Evolutionary conservation across 1,140 invertebrate species (phyloP).

Genomic region (Drosophila suzukii): DNA sequence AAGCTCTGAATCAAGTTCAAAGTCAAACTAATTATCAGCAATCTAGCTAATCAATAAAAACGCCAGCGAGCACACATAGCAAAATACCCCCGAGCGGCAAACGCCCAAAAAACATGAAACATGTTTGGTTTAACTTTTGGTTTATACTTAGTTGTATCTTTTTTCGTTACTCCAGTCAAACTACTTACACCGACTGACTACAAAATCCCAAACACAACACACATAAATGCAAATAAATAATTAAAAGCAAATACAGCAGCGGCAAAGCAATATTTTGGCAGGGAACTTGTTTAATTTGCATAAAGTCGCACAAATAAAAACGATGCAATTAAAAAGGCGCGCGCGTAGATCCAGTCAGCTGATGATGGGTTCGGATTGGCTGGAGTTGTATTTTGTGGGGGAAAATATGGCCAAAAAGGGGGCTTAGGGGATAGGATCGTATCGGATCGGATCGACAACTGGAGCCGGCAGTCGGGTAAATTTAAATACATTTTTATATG

Average conservation of each 20-base stretch:
- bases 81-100: constrained; percentile 14
- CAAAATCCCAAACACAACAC: constrained; percentile 13
- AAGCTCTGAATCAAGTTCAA: constrained; percentile 81
- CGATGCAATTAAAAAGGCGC: constrained; percentile 61
- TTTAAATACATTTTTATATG: constrained; percentile 76
- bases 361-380: constrained; percentile 53
- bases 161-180: constrained; percentile 32
- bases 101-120: constrained; percentile 56
- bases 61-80: constrained; percentile 8
- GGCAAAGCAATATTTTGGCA: constrained; percentile 73
- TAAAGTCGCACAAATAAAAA: constrained; percentile 38
- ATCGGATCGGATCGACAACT: not conserved
- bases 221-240: constrained; percentile 74
- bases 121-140: constrained; percentile 44
- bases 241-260: constrained; percentile 69
- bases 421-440: not conserved
- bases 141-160: constrained; percentile 1
- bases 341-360: constrained; percentile 68
- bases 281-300: constrained; percentile 80
- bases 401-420: not conserved
- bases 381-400: constrained; percentile 1
- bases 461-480: constrained; percentile 41
- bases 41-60: constrained; percentile 73
- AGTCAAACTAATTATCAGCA: constrained; percentile 80
- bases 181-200: constrained; percentile 55